phyloP scores from a whole-genome alignment of 2,113 vertebrate genomes.

The Pterophyllum scalare region DNA sequence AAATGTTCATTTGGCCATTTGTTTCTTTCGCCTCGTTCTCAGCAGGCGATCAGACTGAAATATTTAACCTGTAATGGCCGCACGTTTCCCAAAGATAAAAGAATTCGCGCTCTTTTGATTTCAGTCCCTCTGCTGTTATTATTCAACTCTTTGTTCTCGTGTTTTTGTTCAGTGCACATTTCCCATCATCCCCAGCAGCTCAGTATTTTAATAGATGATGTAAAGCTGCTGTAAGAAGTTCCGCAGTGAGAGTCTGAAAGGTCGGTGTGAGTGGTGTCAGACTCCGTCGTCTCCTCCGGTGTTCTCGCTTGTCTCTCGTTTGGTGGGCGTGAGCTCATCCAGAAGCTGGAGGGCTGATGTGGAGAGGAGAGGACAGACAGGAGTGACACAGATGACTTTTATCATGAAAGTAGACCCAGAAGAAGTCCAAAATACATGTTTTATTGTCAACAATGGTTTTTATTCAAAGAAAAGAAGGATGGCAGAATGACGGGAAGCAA shows the following conservation, averaged over 20 bases:
- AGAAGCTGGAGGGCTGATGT: background rate
- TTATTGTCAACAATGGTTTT: background rate
- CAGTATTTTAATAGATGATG: background rate
- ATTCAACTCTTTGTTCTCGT: background rate
- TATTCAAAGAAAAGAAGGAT: background rate
- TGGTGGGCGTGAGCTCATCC: background rate
- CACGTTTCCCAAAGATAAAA: slow-evolving; percentile 3
- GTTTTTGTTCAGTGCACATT: background rate
- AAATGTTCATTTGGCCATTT: background rate
- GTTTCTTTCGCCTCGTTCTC: background rate
- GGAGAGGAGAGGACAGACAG: no score
- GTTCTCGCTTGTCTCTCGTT: background rate
- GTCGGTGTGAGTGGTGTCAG: background rate
- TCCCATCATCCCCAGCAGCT: background rate
- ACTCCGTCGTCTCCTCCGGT: background rate
- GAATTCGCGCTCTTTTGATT: background rate
- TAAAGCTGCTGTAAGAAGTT: background rate
- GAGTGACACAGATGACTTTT: background rate
- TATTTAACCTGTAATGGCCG: background rate
- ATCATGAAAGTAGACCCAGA: background rate
- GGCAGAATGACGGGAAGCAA: background rate
- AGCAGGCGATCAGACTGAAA: background rate
- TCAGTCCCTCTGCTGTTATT: background rate
- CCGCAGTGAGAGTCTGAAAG: background rate
- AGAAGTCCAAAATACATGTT: background rate